phyloP scores from a whole-genome alignment of 2,797 vertebrate species.

The Cynodonichthys magdalenae region DNA sequence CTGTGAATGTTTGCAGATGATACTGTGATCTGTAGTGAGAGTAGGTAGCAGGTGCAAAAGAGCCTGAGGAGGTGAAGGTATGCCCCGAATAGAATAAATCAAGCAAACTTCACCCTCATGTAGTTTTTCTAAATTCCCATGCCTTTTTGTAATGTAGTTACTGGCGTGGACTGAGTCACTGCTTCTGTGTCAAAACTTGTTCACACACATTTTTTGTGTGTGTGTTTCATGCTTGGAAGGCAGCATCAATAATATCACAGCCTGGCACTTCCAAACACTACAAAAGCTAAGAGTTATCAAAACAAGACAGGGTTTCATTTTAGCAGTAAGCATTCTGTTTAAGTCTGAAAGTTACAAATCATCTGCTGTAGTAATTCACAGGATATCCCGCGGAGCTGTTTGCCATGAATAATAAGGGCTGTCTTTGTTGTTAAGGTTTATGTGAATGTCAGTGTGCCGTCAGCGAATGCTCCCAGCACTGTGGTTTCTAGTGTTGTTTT shows the following conservation, averaged over 20 bases:
- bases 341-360: constrained; percentile 4
- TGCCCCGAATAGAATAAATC: not conserved
- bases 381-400: constrained; percentile 49
- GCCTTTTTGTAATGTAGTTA: not conserved
- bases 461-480: constrained; percentile 32
- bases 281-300: not conserved
- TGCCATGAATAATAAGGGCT: constrained; percentile 60
- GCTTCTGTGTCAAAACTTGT: constrained; percentile 16
- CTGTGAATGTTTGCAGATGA: too few relatives aligned
- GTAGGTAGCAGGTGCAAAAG: too few relatives aligned
- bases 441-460: constrained; percentile 16
- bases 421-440: constrained; percentile 31
- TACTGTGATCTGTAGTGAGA: too few relatives aligned
- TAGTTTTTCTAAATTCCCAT: not conserved
- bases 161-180: not conserved
- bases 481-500: constrained; percentile 67
- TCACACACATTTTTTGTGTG: not conserved
- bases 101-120: not conserved
- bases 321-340: not conserved
- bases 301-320: not conserved
- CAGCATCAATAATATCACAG: not conserved
- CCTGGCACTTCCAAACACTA: constrained; percentile 1
- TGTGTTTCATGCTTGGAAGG: not conserved
- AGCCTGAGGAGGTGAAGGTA: too few relatives aligned
- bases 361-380: constrained; percentile 32